These are phyloP conservation scores for Ispidina picta DNA, from an alignment of 2,797 vertebrate species.

Conservation along the genomic window DNA sequence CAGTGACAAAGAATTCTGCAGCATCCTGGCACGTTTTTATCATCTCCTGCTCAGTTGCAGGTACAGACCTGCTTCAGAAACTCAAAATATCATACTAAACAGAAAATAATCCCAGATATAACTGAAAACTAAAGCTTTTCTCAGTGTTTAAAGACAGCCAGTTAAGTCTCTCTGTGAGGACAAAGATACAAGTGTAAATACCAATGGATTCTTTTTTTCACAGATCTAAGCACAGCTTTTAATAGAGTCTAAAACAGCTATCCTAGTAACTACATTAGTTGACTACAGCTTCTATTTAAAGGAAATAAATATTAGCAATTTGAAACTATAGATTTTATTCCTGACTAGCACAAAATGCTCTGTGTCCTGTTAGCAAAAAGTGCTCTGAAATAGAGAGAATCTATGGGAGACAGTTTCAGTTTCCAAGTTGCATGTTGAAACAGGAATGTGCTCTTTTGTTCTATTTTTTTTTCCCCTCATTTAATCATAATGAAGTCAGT, in stretches of 20 bases:
- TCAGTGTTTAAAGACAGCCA: background rate
- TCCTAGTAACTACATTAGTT: background rate
- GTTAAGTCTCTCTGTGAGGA: background rate
- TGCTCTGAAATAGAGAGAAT: background rate
- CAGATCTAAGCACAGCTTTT: background rate
- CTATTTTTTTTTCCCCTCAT: slow-evolving; percentile 58
- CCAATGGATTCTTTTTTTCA: background rate
- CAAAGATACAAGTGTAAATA: background rate
- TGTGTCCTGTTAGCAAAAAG: background rate
- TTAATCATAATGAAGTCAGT: slow-evolving; percentile 72
- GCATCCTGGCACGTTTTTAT: background rate
- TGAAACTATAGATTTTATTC: background rate
- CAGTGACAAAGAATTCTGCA: background rate
- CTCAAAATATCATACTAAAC: background rate
- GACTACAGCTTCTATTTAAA: background rate
- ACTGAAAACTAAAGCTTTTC: background rate
- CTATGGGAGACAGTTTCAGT: slow-evolving; percentile 44
- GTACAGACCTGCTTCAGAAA: background rate
- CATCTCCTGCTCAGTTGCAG: background rate
- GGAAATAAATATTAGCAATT: background rate
- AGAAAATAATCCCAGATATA: background rate
- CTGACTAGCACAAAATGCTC: background rate
- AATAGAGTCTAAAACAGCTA: background rate
- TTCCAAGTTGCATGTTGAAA: slow-evolving; percentile 56
- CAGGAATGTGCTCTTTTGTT: slow-evolving; percentile 66